These are phyloP conservation scores for Nasonia longicornis DNA, from an alignment of 1,140 invertebrate genomes.

Conservation along the genomic window DNA sequence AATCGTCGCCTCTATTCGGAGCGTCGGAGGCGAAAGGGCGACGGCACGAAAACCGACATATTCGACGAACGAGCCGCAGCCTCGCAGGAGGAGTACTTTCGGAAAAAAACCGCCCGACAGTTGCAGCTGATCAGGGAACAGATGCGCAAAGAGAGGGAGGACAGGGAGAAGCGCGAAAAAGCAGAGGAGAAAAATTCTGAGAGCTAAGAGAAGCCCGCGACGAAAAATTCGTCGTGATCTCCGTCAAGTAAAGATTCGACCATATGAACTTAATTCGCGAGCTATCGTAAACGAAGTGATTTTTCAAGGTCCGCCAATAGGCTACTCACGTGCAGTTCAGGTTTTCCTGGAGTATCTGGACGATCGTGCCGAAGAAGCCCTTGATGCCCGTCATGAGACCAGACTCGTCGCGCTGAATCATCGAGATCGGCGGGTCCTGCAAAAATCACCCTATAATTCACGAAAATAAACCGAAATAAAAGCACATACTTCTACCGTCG, in stretches of 20 bases:
- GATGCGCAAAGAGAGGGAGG: conserved; percentile 29
- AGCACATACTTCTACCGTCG: conserved; percentile 57
- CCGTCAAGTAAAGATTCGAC: too few relatives aligned
- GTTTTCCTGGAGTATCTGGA: conserved; percentile 60
- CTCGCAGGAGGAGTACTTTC: conserved; percentile 60
- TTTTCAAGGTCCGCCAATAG: not conserved
- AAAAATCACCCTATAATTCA: not conserved
- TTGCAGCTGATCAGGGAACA: conserved; percentile 48
- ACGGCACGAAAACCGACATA: conserved; percentile 58
- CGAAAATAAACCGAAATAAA: not conserved
- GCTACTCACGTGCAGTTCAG: conserved; percentile 66
- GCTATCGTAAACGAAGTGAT: too few relatives aligned
- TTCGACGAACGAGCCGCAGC: conserved; percentile 59
- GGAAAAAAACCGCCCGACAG: conserved; percentile 56
- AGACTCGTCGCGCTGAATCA: conserved; percentile 50
- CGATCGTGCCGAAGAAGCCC: conserved; percentile 64
- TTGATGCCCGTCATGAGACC: conserved; percentile 55
- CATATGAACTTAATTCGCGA: too few relatives aligned
- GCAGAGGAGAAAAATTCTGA: not conserved
- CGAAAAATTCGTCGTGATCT: conserved; percentile 11
- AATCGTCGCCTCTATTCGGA: conserved; percentile 48
- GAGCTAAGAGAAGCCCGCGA: not conserved
- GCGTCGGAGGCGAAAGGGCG: conserved; percentile 54
- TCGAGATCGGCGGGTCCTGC: conserved; percentile 64
- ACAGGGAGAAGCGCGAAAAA: not conserved